Conservation (phyloP, 2,888 invertebrate genomes). For the Ischnus inquisitorius region DNA sequence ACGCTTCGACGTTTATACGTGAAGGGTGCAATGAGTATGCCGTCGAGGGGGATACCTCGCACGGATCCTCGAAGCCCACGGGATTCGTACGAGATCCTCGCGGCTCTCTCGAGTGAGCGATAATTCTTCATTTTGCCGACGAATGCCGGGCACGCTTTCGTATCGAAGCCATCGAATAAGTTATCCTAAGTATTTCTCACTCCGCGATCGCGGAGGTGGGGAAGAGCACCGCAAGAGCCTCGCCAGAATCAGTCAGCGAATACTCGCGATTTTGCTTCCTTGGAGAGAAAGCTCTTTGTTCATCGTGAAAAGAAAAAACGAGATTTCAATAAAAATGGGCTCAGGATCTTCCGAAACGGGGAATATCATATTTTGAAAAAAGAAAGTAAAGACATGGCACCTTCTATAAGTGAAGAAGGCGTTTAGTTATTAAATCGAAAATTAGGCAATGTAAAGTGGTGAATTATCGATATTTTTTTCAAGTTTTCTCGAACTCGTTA, state of each 20-base stretch:
- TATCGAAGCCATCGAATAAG: slow-evolving; percentile 77
- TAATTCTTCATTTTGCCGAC: slow-evolving; percentile 78
- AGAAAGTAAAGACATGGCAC: no score
- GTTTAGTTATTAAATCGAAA: no score
- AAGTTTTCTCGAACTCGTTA: no score
- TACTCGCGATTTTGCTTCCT: not conserved
- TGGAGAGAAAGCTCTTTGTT: not conserved
- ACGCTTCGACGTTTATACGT: not conserved
- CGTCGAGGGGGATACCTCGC: slow-evolving; percentile 1
- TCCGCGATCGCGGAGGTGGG: slow-evolving; percentile 65
- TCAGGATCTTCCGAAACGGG: no score
- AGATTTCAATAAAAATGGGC: no score
- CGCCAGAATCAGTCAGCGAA: slow-evolving; percentile 8
- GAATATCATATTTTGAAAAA: no score
- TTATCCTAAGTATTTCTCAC: slow-evolving; percentile 79
- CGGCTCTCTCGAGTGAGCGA: slow-evolving; percentile 73
- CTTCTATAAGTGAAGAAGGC: no score
- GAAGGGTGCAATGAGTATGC: slow-evolving; percentile 9
- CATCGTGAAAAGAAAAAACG: not conserved
- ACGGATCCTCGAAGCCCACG: not conserved
- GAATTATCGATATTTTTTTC: no score
- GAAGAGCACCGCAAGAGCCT: not conserved
- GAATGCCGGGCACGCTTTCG: slow-evolving; percentile 77
- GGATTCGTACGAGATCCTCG: slow-evolving; percentile 10
- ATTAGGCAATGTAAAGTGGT: no score